These are phyloP conservation scores for Gibbula magus DNA, from an alignment of 2,888 invertebrate genomes.

Conservation along the genomic window DNA sequence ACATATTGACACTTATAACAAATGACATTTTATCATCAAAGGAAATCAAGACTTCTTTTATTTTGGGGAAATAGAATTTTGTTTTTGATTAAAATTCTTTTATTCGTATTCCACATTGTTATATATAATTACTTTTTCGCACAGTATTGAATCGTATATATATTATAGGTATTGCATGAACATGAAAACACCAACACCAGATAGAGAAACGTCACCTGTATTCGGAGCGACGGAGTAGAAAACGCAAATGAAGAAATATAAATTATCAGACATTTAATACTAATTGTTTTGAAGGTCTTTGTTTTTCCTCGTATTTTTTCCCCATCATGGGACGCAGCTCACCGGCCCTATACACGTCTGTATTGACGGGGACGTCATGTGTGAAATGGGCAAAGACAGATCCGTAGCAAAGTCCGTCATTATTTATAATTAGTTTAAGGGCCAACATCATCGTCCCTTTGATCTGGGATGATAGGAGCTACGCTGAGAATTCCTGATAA, in stretches of 20 bases:
- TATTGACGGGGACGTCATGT: background rate
- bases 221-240: background rate
- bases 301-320: background rate
- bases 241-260: background rate
- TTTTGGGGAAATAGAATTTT: no score
- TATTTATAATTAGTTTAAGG: constrained; percentile 22
- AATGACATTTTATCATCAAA: background rate
- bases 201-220: background rate
- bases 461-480: background rate
- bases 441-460: constrained; percentile 7
- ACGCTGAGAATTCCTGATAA: constrained; percentile 9
- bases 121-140: no score
- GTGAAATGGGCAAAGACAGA: constrained; percentile 12
- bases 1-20: background rate
- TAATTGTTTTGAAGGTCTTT: background rate
- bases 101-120: no score
- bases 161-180: no score
- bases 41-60: background rate
- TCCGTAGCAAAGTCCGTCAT: constrained; percentile 6
- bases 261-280: background rate
- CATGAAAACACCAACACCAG: no score
- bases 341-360: background rate
- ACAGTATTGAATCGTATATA: no score
- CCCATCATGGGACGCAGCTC: background rate
- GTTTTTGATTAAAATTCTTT: no score